These are phyloP conservation scores for Eupithecia pulchellata DNA, from an alignment of 2,888 invertebrate genomes.

Conservation along the genomic window DNA sequence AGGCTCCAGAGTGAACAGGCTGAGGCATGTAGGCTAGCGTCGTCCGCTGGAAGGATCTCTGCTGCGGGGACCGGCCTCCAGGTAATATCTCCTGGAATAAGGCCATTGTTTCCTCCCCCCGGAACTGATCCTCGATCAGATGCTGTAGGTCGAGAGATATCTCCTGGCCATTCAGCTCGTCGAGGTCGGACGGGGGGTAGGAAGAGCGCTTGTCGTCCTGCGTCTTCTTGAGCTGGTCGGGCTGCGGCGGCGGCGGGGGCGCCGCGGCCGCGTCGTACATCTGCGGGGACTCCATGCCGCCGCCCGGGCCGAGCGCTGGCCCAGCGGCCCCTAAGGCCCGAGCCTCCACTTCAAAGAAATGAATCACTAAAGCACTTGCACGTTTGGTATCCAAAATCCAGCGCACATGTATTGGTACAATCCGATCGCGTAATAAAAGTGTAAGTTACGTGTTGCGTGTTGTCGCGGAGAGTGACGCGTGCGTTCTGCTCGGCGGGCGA, in stretches of 20 bases:
- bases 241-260: slow-evolving; percentile 87
- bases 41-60: slow-evolving; percentile 86
- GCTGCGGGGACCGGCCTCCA: slow-evolving; percentile 80
- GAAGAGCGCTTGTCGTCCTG: slow-evolving; percentile 89
- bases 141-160: slow-evolving; percentile 96
- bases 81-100: slow-evolving; percentile 94
- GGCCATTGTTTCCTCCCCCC: slow-evolving; percentile 90
- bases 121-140: slow-evolving; percentile 96
- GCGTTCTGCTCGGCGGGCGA: slow-evolving; percentile 68
- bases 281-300: slow-evolving; percentile 93
- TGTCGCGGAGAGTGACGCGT: slow-evolving; percentile 60
- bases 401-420: slow-evolving; percentile 16
- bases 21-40: slow-evolving; percentile 96
- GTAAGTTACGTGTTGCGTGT: slow-evolving; percentile 35
- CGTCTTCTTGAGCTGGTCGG: slow-evolving; percentile 81
- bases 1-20: slow-evolving; percentile 93
- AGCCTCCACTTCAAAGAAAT: slow-evolving; percentile 83
- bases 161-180: slow-evolving; percentile 96
- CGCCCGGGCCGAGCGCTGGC: slow-evolving; percentile 78
- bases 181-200: slow-evolving; percentile 92
- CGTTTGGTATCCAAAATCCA: slow-evolving; percentile 46
- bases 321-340: slow-evolving; percentile 78
- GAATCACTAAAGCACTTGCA: slow-evolving; percentile 76
- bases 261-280: slow-evolving; percentile 92
- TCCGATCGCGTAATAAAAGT: slow-evolving; percentile 31